These are phyloP conservation scores for Xyrauchen texanus DNA, from an alignment of 2,113 vertebrate genomes.

Conservation along the genomic window DNA sequence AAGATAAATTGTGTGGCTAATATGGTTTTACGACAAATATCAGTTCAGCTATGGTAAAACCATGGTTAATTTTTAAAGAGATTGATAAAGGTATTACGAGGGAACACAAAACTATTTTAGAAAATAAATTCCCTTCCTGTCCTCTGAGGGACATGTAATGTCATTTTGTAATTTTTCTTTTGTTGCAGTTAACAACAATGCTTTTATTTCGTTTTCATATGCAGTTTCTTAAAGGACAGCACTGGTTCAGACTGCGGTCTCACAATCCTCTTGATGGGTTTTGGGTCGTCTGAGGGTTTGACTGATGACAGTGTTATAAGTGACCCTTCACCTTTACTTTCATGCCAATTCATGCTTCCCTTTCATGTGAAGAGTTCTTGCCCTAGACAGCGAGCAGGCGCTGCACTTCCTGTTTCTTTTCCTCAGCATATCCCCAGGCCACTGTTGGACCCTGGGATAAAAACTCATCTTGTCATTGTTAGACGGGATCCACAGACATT, in stretches of 20 bases:
- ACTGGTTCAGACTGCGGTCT: conserved; percentile 17
- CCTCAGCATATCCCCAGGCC: conserved; percentile 67
- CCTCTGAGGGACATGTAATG: too few species aligned
- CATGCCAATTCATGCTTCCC: conserved; percentile 51
- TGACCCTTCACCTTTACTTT: conserved; percentile 60
- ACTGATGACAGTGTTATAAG: conserved; percentile 66
- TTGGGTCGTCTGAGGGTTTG: conserved; percentile 40
- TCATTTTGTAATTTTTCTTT: too few species aligned
- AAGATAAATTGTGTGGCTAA: too few species aligned
- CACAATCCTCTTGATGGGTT: background rate
- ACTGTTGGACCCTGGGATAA: conserved; percentile 64
- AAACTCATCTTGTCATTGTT: conserved; percentile 66
- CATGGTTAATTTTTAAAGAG: too few species aligned
- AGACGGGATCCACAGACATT: conserved; percentile 69
- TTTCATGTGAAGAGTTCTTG: conserved; percentile 57
- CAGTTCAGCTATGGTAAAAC: too few species aligned
- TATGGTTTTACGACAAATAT: too few species aligned
- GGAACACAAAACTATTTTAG: too few species aligned
- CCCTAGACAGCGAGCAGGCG: conserved; percentile 59
- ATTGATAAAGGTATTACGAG: too few species aligned
- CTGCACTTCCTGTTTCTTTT: conserved; percentile 44
- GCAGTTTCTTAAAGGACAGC: background rate
- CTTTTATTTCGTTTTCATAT: background rate
- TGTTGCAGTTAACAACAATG: background rate
- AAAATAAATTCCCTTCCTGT: too few species aligned